A percentile compares a stretch with the other conserved stretches of the same genome.
Evolutionary conservation across 2,888 invertebrate species (phyloP).

Genomic region (Gasteruption jaculator): DNA sequence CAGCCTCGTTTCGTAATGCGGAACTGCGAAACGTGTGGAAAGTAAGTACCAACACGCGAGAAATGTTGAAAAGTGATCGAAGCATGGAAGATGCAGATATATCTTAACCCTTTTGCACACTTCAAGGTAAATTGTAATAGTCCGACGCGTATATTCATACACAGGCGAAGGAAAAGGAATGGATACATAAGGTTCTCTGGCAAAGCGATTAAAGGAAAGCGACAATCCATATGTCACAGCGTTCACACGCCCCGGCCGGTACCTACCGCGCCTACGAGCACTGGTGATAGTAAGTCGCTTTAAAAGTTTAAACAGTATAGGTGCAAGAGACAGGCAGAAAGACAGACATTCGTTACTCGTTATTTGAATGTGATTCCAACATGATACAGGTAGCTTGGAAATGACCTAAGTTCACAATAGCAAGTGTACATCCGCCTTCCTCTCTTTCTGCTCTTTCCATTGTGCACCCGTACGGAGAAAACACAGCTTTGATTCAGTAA

Average conservation of each 20-base stretch:
- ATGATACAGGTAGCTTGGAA: constrained; percentile 33
- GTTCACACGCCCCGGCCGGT: constrained; percentile 49
- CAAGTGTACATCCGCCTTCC: constrained; percentile 34
- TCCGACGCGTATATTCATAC: constrained; percentile 3
- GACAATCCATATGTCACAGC: constrained; percentile 52
- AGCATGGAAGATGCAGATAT: too few relatives aligned
- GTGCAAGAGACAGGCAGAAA: background rate
- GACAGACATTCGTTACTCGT: too few relatives aligned
- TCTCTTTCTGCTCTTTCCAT: constrained; percentile 18
- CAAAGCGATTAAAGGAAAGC: constrained; percentile 48
- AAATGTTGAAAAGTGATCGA: too few relatives aligned
- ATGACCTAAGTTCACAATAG: constrained; percentile 26
- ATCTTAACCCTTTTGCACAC: too few relatives aligned
- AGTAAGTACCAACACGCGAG: too few relatives aligned
- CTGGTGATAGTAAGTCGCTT: constrained; percentile 30
- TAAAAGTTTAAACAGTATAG: background rate
- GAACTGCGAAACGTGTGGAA: too few relatives aligned
- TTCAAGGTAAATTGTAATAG: too few relatives aligned
- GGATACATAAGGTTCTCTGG: background rate
- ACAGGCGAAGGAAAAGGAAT: background rate
- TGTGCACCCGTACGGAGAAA: constrained; percentile 11
- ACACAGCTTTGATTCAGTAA: too few relatives aligned
- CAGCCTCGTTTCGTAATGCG: too few relatives aligned
- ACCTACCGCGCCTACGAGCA: constrained; percentile 39
- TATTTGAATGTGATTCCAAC: too few relatives aligned